Conservation (phyloP, 2,113 vertebrate species). For the Eleginops maclovinus region DNA sequence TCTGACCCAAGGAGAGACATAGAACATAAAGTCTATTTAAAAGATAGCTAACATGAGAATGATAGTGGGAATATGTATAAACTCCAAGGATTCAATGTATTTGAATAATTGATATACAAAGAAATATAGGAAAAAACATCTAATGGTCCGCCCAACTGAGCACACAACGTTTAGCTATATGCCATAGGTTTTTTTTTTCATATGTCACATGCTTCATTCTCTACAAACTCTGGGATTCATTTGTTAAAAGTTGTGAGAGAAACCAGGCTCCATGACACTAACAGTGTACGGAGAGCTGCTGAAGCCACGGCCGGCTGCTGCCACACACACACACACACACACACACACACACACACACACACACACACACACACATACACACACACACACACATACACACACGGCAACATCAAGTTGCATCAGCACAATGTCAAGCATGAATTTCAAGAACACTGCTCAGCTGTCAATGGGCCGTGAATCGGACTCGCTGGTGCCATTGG, state of each 20-base stretch:
- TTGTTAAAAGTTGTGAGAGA: conserved; percentile 22
- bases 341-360: too few relatives aligned
- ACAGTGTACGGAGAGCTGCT: background rate
- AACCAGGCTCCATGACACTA: conserved; percentile 38
- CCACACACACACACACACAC: too few relatives aligned
- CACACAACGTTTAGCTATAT: background rate
- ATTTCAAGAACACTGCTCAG: conserved; percentile 59
- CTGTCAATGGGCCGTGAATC: conserved; percentile 57
- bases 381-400: conserved; percentile 31
- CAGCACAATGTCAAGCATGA: conserved; percentile 64
- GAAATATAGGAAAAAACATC: too few relatives aligned
- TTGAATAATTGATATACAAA: too few relatives aligned
- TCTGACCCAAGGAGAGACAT: too few relatives aligned
- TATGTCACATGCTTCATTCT: background rate
- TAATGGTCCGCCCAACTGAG: background rate
- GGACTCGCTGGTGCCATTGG: conserved; percentile 19
- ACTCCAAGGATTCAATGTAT: too few relatives aligned
- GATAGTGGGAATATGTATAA: too few relatives aligned
- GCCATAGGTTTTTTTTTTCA: background rate
- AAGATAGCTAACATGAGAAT: too few relatives aligned
- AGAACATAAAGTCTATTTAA: too few relatives aligned
- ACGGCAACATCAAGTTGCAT: conserved; percentile 54
- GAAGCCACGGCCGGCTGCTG: conserved; percentile 24
- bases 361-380: too few relatives aligned
- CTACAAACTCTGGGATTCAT: conserved; percentile 2